These are phyloP conservation scores for Colletes gigas DNA, from an alignment of 1,140 invertebrate species.

Conservation along the genomic window DNA sequence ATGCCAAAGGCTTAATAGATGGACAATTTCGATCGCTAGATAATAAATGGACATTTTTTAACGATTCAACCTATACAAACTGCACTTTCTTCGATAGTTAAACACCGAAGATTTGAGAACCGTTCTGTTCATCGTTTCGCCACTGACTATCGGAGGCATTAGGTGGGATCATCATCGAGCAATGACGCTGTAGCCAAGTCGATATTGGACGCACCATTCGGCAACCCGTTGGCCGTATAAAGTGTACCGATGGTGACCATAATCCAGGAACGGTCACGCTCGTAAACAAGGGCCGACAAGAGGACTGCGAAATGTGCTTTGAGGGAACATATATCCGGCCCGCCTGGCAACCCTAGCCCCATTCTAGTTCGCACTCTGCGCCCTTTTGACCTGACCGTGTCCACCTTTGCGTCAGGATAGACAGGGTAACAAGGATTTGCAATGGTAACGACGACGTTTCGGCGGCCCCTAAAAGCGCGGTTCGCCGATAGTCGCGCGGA, in stretches of 20 bases:
- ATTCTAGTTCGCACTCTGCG: conserved; percentile 10
- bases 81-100: too few species aligned
- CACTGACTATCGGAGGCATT: conserved; percentile 6
- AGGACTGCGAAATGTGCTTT: conserved; percentile 44
- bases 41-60: too few species aligned
- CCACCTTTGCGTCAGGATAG: conserved; percentile 24
- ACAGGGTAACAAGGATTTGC: conserved; percentile 52
- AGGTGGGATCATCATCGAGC: neutral
- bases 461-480: conserved; percentile 35
- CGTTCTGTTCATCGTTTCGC: neutral
- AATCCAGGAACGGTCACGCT: conserved; percentile 46
- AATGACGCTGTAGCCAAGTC: neutral
- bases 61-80: too few species aligned
- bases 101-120: neutral
- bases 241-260: conserved; percentile 30
- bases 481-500: neutral
- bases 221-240: conserved; percentile 20
- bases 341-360: neutral
- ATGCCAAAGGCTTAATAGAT: too few species aligned
- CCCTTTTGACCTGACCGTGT: conserved; percentile 8
- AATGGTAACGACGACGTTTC: conserved; percentile 58
- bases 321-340: conserved; percentile 21
- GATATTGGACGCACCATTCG: conserved; percentile 16
- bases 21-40: too few species aligned
- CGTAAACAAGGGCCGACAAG: conserved; percentile 48